Evolutionary conservation across 2,888 invertebrate genomes (phyloP).

Genomic region (Beris morrisii): DNA sequence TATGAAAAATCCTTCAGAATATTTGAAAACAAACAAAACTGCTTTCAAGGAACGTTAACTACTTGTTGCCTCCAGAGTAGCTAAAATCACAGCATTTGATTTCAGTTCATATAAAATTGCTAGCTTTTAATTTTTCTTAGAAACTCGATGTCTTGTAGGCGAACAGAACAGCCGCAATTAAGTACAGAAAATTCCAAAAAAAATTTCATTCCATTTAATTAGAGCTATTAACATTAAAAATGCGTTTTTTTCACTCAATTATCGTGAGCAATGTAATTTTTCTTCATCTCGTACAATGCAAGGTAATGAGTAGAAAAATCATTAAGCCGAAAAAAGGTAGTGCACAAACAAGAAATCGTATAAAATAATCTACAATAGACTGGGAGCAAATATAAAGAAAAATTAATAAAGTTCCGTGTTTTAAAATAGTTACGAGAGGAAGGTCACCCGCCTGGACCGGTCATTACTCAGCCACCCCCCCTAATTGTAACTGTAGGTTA

Average conservation of each 20-base stretch:
- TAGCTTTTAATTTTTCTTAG: neutral
- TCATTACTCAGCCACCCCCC: neutral
- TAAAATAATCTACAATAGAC: neutral
- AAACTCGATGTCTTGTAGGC: neutral
- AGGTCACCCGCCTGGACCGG: slow-evolving; percentile 11
- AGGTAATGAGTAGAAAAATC: slow-evolving; percentile 2
- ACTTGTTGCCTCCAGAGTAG: too few relatives aligned
- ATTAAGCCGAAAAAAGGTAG: neutral
- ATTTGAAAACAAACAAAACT: too few relatives aligned
- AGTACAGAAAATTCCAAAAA: neutral
- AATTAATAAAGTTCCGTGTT: slow-evolving; percentile 18
- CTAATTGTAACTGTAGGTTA: neutral
- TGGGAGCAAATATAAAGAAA: too few relatives aligned
- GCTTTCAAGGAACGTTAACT: too few relatives aligned
- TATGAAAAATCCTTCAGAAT: too few relatives aligned
- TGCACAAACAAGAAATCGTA: neutral
- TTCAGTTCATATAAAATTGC: too few relatives aligned
- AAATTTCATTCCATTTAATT: neutral
- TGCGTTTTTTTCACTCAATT: neutral
- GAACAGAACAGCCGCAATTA: neutral
- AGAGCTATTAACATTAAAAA: neutral
- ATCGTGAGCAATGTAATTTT: neutral
- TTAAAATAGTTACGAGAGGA: slow-evolving; percentile 7
- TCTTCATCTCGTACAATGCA: slow-evolving; percentile 6
- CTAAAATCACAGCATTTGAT: too few relatives aligned